A percentile compares a stretch with the other conserved stretches of the same genome.
phyloP scores from a whole-genome alignment of 2,113 vertebrate species.

The Passer montanus region DNA sequence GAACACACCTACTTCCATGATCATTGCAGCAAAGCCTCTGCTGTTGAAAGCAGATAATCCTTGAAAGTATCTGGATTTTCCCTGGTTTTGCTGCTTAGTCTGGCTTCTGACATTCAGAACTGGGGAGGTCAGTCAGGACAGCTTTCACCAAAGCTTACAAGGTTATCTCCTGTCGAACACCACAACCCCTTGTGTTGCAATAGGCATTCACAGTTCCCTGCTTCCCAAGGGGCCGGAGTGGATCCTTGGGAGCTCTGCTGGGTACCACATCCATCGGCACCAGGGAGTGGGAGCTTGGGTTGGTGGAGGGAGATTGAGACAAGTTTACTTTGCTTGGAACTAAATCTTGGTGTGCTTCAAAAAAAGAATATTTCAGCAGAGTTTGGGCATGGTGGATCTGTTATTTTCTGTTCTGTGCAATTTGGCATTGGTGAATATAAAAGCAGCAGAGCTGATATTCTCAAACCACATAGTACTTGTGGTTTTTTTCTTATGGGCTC shows the following conservation, averaged over 20 bases:
- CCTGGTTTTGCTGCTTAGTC: neutral
- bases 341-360: neutral
- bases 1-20: neutral
- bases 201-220: accelerated
- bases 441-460: neutral
- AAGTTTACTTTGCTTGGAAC: neutral
- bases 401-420: slow-evolving; percentile 24
- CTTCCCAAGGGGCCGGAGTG: accelerated
- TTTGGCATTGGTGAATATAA: neutral
- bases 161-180: neutral
- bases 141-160: neutral
- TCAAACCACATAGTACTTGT: neutral
- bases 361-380: neutral
- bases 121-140: neutral
- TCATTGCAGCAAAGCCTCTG: neutral
- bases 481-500: neutral
- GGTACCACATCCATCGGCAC: neutral
- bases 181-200: neutral
- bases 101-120: neutral
- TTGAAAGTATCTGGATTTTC: neutral
- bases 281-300: neutral
- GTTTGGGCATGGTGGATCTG: neutral
- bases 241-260: neutral
- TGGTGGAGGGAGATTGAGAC: neutral
- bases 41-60: neutral